Base-by-base conservation (phyloP, 2,888 invertebrate genomes). In the Steinernema scapterisci region DNA sequence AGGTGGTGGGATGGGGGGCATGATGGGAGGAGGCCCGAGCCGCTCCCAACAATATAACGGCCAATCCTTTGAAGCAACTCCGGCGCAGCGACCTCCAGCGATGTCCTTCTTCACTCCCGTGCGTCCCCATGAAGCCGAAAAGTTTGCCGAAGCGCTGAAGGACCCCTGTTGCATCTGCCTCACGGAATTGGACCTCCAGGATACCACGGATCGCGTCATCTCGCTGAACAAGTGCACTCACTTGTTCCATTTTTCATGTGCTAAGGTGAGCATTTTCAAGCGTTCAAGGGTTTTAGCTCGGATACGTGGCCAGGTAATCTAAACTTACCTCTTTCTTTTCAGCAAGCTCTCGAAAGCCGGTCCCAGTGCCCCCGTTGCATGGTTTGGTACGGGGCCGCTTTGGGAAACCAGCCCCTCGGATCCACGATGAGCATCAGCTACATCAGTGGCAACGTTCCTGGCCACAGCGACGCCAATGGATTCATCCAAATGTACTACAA, bases 161-260 rank as follows among this genome's bases (percentile, higher is more conserved):
- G 75, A 75, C 31, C 72, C 71, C 16, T 80, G 80, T 46, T 74
- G 81, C 13, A 79, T 81, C 63, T 81, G 81, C 54, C 72, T 80
- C 46, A 48, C 44, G n/a, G 80, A 80, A 52, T 52, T 80, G 74
- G 45, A 46, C 1, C 71, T 54, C 16, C 25, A 63, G 6, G 63
- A 63, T 31, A 2, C 11, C 11, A 25, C 7, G n/a, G 56, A 75
- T 19, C 43, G 46, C 5, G 63, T 77, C 51, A 83, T 83, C 2
- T 73, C 72, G 19, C 71, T 83, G 9, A 72, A 72, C n/a, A 73
- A 72, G 19, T 83, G 83, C 71, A 51, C 63, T 0, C 83, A 83
- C 54, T 56, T 78, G 45, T 84, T 83, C 44, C 83, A 83, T 63
- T 56, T 51, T 6, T 70, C 73, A 21, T 83, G 83, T 54, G 79